phyloP scores from a whole-genome alignment of 2,797 vertebrate genomes.

The Tenualosa ilisha region DNA sequence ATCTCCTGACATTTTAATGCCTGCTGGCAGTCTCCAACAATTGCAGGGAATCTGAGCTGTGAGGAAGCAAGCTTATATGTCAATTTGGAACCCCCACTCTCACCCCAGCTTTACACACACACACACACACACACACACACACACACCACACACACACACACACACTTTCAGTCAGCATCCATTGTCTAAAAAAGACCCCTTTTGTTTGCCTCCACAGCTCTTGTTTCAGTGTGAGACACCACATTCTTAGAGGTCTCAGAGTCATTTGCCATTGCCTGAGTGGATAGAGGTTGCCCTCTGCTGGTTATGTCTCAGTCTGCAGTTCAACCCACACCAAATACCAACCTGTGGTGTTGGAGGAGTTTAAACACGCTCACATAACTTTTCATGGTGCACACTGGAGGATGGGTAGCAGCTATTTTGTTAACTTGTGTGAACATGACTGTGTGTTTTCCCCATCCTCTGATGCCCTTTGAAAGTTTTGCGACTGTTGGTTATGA shows the following conservation, averaged over 20 bases:
- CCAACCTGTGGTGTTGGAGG: neutral
- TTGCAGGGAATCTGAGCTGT: neutral
- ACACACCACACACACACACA: neutral
- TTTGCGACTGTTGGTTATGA: neutral
- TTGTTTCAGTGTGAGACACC: neutral
- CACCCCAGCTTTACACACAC: neutral
- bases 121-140: neutral
- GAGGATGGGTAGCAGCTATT: neutral
- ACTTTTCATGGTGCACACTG: neutral
- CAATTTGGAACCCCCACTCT: constrained; percentile 32
- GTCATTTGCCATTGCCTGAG: neutral
- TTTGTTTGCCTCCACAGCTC: neutral
- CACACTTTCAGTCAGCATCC: neutral
- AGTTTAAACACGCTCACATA: constrained; percentile 20
- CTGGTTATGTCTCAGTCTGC: neutral
- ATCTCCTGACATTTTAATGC: constrained; percentile 1
- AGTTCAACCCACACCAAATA: neutral
- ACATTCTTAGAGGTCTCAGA: neutral
- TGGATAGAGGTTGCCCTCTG: neutral
- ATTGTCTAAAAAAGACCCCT: constrained; percentile 10
- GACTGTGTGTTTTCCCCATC: neutral
- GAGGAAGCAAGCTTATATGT: neutral
- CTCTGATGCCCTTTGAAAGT: neutral
- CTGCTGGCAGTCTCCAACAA: neutral
- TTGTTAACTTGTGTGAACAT: constrained; percentile 6